These are phyloP conservation scores for Drosophila kuntzei DNA, from an alignment of 2,888 invertebrate genomes.

Conservation along the genomic window DNA sequence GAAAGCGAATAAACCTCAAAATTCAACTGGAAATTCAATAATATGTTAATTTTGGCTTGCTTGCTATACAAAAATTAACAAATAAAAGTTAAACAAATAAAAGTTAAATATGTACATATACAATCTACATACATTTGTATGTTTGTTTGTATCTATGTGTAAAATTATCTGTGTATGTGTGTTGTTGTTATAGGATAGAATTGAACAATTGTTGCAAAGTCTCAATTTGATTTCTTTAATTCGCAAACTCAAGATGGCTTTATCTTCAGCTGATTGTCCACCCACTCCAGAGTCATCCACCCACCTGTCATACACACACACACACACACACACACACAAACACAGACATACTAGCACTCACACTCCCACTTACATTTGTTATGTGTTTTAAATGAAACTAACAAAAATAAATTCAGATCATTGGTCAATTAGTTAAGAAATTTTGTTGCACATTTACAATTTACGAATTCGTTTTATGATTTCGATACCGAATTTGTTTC, in stretches of 20 bases:
- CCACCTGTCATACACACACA: conserved; percentile 16
- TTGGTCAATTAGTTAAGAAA: conserved; percentile 4
- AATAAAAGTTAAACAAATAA: no score
- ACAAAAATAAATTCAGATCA: conserved; percentile 10
- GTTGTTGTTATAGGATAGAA: conserved; percentile 18
- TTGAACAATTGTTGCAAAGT: conserved; percentile 30
- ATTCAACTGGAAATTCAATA: conserved; percentile 76
- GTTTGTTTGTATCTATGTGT: not conserved
- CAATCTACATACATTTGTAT: not conserved
- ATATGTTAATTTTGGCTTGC: conserved; percentile 70
- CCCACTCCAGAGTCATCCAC: not conserved
- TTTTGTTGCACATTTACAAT: conserved; percentile 28
- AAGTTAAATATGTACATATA: not conserved
- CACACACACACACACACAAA: conserved; percentile 2
- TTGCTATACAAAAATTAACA: conserved; percentile 50
- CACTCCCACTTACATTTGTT: conserved; percentile 1
- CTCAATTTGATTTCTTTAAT: conserved; percentile 11
- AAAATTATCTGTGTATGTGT: not conserved
- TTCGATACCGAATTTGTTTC: conserved; percentile 26
- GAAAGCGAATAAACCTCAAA: conserved; percentile 48
- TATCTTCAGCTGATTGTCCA: conserved; percentile 47
- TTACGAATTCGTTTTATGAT: conserved; percentile 24
- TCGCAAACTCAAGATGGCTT: conserved; percentile 37
- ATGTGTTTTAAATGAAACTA: conserved; percentile 4
- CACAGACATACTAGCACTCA: not conserved